Evolutionary conservation across 2,888 invertebrate genomes (phyloP).

Genomic region (Sepioteuthis lessoniana): DNA sequence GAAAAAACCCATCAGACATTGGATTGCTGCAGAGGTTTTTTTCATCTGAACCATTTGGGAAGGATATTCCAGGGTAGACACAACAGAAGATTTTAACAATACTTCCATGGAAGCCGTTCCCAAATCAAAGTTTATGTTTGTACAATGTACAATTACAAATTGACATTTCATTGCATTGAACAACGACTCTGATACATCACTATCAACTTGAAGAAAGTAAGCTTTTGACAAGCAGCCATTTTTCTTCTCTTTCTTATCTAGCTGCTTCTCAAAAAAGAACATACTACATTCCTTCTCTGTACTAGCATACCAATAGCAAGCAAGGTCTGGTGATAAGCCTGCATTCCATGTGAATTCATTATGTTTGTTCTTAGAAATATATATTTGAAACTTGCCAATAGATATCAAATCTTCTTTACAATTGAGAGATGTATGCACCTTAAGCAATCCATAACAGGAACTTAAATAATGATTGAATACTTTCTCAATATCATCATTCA

Average conservation of each 20-base stretch:
- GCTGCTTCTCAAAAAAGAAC: background rate
- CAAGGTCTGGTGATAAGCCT: background rate
- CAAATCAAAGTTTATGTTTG: background rate
- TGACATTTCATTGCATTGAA: constrained; percentile 43
- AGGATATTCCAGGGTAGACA: background rate
- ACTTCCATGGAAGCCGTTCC: background rate
- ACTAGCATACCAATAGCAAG: constrained; percentile 35
- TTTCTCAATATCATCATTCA: background rate
- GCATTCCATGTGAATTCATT: background rate
- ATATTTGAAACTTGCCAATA: constrained; percentile 33
- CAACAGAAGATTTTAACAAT: background rate
- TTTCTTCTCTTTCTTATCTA: constrained; percentile 13
- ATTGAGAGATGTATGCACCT: background rate
- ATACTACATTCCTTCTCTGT: constrained; percentile 14
- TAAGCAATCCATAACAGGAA: background rate
- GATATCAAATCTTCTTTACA: background rate
- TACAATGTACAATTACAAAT: background rate
- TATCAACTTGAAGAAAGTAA: background rate
- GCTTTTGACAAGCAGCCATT: constrained; percentile 9
- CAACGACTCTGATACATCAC: background rate
- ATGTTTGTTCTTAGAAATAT: background rate
- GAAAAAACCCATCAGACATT: constrained; percentile 15
- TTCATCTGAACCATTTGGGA: background rate
- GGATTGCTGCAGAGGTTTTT: background rate
- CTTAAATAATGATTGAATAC: background rate